Base-by-base conservation (phyloP, 2,113 vertebrate species). In the Calonectris borealis region DNA sequence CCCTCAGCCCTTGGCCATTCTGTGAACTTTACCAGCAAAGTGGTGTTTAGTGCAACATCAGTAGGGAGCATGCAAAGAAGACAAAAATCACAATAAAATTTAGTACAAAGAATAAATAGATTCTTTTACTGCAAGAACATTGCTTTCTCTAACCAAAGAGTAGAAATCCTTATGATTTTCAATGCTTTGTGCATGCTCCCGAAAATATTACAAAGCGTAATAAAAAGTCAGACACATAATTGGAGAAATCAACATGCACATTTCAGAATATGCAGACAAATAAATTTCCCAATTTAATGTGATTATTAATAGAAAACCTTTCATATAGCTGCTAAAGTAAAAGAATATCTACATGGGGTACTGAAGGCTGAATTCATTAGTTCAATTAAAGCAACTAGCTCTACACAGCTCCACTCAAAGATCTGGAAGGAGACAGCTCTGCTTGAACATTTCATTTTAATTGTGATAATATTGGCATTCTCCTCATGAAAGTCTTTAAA, bases 341-440 rank as follows among this genome's bases (percentile, higher is more conserved):
- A 93, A 77, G 11, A 82, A 49, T 94, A 79, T 29, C 36, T 76
- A 12, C 36, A 83, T 72, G 36, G 32, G n/a, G 40, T 83, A 52
- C 54, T 76, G 73, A 88, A 89, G 32, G 11, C 49, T 87, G 83
- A 91, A 95, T 94, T 72, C 52, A 82, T 94, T 93, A 91, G n/a
- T 57, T 89, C 83, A 92, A 40, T 89, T 94, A 82, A 93, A 89
- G 54, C 24, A 84, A 34, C 36, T 71, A 40, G 7, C 24, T 88
- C n/a, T 78, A 51, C 20, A 40, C 8, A 52, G 15, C 21, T 84
- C 36, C 36, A 29, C 44, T 64, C 42, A 71, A 66, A 88, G 13
- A 40, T 52, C 16, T 86, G 52, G 44, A 93, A 77, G 16, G 24
- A 89, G 52, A 75, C 11, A 89, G 36, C 20, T 84, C 73, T 85